Percentiles rank a stretch among this genome's conserved stretches.
phyloP scores from a whole-genome alignment of 2,888 invertebrate genomes.

The Oxyteleia sp. region DNA sequence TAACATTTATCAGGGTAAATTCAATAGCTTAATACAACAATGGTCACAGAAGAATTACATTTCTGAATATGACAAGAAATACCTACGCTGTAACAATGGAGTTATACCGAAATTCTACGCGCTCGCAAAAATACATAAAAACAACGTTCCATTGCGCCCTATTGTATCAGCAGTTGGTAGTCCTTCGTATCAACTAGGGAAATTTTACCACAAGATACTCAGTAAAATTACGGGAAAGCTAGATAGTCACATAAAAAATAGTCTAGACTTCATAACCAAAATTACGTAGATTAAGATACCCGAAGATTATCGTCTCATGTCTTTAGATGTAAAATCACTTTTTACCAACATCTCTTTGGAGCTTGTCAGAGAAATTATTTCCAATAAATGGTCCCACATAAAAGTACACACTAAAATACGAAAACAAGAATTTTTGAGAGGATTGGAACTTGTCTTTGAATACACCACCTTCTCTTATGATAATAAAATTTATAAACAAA shows the following conservation, averaged over 20 bases:
- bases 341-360: constrained; percentile 13
- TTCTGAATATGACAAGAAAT: neutral
- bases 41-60: neutral
- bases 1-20: neutral
- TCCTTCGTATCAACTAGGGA: constrained; percentile 2
- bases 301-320: neutral
- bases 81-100: neutral
- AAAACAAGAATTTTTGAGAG: constrained; percentile 1
- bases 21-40: neutral
- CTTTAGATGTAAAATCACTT: constrained; percentile 12
- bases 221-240: neutral
- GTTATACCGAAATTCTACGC: constrained; percentile 5
- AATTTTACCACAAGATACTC: constrained; percentile 13
- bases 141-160: constrained; percentile 1
- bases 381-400: neutral
- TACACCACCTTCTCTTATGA: neutral
- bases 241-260: constrained; percentile 1
- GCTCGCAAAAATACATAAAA: constrained; percentile 4
- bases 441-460: neutral
- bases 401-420: neutral
- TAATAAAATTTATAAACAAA: constrained; percentile 10
- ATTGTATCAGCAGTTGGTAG: constrained; percentile 14
- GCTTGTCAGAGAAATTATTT: neutral
- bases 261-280: neutral
- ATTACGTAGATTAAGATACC: neutral